Evolutionary conservation across 2,888 invertebrate genomes (phyloP), one percentile per base, ranked within the genome.

Genomic region (Cordylochernes scorpioides): DNA sequence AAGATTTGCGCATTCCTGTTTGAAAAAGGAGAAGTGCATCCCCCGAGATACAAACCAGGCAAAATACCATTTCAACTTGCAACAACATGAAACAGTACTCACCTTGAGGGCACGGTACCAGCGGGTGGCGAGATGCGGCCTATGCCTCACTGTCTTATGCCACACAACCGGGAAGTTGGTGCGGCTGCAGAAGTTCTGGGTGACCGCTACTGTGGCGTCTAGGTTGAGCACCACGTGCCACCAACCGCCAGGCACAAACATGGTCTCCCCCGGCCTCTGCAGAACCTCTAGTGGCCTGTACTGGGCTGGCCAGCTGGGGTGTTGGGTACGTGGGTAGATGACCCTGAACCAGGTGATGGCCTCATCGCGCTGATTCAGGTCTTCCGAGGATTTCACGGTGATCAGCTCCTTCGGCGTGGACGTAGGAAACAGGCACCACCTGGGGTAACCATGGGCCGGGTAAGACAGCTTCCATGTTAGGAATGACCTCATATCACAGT

Each of bases 171-270:
- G 84, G 51, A 97, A 88, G 58, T 97, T 97, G 1, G 82, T 80
- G 36, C 70, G 64, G 43, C 88, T 86, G 51, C 78, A 77, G 53
- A 91, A 97, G 57, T 97, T 97, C 52, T 97, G 97, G 0, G 97
- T 97, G 10, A 97, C 75, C 8, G 97, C 97, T 26, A 97, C 71
- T 0, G 97, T 94, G 39, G 74, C 69, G 47, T 91, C 88, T 36
- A 97, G 58, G 56, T 97, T 97, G 17, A 97, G 61, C 9, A 99
- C 97, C 13, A 99, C 97, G 53, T 97, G 97, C 97, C 97, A 97
- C 94, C 94, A 97, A 7, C 97, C 97, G 12, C 86, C 86, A 7
- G 91, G 91, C 31, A 94, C 86, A 58, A 88, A 94, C 17, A 94
- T 86, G 3, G 91, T 94, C 52, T 94, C 94, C 13, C 91, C 91